Conservation (phyloP, 2,888 invertebrate genomes). For the Rhogogaster chlorosoma region DNA sequence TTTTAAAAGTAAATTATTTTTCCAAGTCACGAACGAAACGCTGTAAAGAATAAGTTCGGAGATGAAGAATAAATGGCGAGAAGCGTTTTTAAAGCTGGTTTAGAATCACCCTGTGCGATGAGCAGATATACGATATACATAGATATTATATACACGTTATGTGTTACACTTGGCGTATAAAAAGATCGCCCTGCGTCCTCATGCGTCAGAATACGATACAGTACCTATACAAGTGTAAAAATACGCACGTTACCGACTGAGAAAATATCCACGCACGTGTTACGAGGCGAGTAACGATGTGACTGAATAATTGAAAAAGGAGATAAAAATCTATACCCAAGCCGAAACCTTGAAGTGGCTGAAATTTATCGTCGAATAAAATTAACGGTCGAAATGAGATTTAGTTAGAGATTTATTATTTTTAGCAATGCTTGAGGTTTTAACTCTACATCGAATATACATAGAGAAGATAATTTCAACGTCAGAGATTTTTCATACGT, state of each 20-base stretch:
- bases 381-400: neutral
- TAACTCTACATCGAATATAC: neutral
- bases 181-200: neutral
- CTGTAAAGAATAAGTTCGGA: neutral
- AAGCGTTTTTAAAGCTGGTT: neutral
- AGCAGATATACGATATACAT: neutral
- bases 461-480: neutral
- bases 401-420: neutral
- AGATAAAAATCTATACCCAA: neutral
- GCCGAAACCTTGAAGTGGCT: neutral
- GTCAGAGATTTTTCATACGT: neutral
- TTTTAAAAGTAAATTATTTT: neutral
- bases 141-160: neutral
- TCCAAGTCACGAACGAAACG: neutral
- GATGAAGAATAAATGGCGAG: neutral
- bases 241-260: slow-evolving; percentile 1
- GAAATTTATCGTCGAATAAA: neutral
- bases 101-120: neutral
- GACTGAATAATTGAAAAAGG: neutral
- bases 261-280: neutral
- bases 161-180: neutral
- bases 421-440: neutral
- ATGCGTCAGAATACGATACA: neutral
- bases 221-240: neutral
- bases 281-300: neutral